These are phyloP conservation scores for Drosophila paranaensis DNA, from an alignment of 2,888 invertebrate genomes.

Conservation along the genomic window DNA sequence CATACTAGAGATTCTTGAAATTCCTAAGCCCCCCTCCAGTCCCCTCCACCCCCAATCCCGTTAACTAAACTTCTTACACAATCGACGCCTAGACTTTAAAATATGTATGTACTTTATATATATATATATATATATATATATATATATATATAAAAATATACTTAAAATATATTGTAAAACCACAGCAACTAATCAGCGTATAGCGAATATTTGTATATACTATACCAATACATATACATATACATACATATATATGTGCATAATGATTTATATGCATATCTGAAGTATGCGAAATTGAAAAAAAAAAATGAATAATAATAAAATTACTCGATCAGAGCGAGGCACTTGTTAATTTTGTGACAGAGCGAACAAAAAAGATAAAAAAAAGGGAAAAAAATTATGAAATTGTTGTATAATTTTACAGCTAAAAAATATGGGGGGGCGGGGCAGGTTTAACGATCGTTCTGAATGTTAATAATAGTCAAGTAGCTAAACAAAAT, in stretches of 20 bases:
- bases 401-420: constrained; percentile 59
- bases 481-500: constrained; percentile 47
- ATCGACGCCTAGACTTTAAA: constrained; percentile 57
- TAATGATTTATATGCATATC: constrained; percentile 37
- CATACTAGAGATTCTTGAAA: constrained; percentile 38
- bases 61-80: constrained; percentile 32
- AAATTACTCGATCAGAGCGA: constrained; percentile 40
- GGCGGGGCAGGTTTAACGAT: constrained; percentile 12
- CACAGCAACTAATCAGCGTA: constrained; percentile 46
- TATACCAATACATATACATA: constrained; percentile 27
- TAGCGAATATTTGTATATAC: constrained; percentile 40
- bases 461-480: constrained; percentile 44
- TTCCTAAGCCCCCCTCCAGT: constrained; percentile 10
- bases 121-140: constrained; percentile 13
- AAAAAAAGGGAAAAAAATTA: constrained; percentile 16
- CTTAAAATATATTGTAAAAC: constrained; percentile 42
- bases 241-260: constrained; percentile 25
- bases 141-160: constrained; percentile 8
- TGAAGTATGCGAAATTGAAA: constrained; percentile 35
- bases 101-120: constrained; percentile 51
- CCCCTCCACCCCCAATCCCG: not conserved
- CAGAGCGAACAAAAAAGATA: constrained; percentile 32
- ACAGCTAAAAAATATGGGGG: constrained; percentile 8
- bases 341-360: constrained; percentile 64
- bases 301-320: constrained; percentile 10